These are phyloP conservation scores for Eptesicus fuscus DNA, from an alignment of 2,113 vertebrate species.

Conservation along the genomic window DNA sequence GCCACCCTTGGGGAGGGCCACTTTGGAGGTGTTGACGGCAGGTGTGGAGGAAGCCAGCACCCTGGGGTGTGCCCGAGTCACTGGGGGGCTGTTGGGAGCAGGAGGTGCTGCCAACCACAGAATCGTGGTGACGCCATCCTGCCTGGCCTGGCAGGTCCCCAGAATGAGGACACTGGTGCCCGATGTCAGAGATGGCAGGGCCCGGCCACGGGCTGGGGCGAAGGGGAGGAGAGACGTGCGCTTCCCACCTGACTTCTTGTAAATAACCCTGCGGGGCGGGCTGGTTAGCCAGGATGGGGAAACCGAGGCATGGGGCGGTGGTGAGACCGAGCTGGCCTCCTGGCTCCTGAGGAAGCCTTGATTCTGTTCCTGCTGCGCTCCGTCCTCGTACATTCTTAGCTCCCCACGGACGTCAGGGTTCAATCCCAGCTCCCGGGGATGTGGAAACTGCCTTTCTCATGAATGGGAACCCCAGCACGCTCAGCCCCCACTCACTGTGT, in stretches of 20 bases:
- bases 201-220: neutral
- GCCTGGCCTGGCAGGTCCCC: neutral
- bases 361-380: neutral
- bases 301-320: neutral
- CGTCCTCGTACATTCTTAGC: neutral
- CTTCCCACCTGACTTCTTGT: neutral
- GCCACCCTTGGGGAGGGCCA: neutral
- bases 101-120: neutral
- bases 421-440: neutral
- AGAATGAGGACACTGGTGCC: rapidly evolving
- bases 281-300: neutral
- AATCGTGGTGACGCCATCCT: neutral
- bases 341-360: neutral
- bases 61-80: neutral
- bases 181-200: neutral
- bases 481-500: neutral
- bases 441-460: neutral
- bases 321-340: neutral
- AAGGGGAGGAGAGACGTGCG: neutral
- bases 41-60: neutral
- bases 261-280: neutral
- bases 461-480: rapidly evolving
- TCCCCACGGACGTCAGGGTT: neutral
- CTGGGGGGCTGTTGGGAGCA: neutral
- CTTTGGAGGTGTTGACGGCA: neutral